Evolutionary conservation across 2,797 vertebrate genomes (phyloP).

Genomic region (Paguma larvata): DNA sequence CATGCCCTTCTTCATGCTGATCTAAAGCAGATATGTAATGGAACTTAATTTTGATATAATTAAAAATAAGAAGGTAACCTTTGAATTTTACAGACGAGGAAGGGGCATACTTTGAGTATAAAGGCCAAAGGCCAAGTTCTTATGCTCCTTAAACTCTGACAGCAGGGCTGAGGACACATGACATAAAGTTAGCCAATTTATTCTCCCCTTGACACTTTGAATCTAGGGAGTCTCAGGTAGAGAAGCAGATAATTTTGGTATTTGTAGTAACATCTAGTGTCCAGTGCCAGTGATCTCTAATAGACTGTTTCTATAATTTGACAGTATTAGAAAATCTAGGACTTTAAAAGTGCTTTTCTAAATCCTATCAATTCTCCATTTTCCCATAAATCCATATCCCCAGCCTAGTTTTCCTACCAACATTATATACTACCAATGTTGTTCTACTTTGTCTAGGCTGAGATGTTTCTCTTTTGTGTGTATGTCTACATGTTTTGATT

Average conservation of each 20-base stretch:
- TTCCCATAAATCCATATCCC: background rate
- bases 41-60: background rate
- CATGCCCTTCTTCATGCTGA: background rate
- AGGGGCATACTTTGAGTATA: background rate
- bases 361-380: background rate
- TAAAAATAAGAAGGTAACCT: background rate
- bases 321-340: background rate
- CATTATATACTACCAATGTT: background rate
- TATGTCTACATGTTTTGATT: background rate
- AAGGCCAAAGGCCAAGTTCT: background rate
- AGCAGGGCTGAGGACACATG: background rate
- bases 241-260: background rate
- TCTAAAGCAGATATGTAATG: background rate
- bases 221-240: background rate
- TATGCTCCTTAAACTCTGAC: background rate
- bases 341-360: background rate
- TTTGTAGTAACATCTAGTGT: background rate
- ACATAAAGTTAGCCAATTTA: background rate
- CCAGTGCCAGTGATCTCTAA: background rate
- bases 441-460: background rate
- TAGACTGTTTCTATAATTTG: background rate
- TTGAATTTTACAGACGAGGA: background rate
- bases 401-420: background rate
- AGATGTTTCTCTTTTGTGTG: background rate
- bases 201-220: background rate